Base-by-base conservation (phyloP, 2,797 vertebrate genomes). In the Acanthurus lineatus region DNA sequence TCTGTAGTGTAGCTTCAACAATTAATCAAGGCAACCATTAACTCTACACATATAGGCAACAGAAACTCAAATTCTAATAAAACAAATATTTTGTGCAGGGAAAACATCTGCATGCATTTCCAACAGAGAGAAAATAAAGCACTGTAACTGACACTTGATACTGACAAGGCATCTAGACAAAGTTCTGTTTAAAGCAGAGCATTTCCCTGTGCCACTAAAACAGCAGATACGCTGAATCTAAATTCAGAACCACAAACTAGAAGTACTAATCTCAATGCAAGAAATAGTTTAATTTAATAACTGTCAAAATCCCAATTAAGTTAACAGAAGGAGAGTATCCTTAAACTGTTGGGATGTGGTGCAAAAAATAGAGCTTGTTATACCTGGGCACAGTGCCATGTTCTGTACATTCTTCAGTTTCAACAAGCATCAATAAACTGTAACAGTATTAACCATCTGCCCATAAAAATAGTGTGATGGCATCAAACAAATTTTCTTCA, bases 81-180 rank as follows among this genome's bases (percentile, higher is more conserved):
- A 87, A 83, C 54, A 69, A 84, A 88, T 57, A 73, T 71, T 72
- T 79, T 82, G 69, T 86, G 66, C 86, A 84, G 84, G 86, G 87
- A 91, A 87, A 87, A 86, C 71, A 78, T 87, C 72, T 70, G 89
- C 93, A 94, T 95, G 93, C 93, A 87, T 52, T 87, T 71, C 73
- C 62, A 84, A 79, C 17, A 47, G 64, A 87, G 63, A 88, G 81
- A 91, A 88, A 91, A 82, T 76, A 90, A 92, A 90, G 83, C 82
- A 84, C 85, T 74, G 68, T 82, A 73, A 71, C 72, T 40, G 79
- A 92, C 81, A 86, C 72, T 82, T 77, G 56, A 75, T 74, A 81
- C 63, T 59, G 73, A 90, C 79, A 66, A 86, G 67, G 77, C 68
- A 80, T 64, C 62, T n/a, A 75, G 73, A 86, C 60, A 74, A 6